Evolutionary conservation across 2,888 invertebrate genomes (phyloP), one percentile per base, ranked within the genome.

Genomic region (Brenthis daphne): DNA sequence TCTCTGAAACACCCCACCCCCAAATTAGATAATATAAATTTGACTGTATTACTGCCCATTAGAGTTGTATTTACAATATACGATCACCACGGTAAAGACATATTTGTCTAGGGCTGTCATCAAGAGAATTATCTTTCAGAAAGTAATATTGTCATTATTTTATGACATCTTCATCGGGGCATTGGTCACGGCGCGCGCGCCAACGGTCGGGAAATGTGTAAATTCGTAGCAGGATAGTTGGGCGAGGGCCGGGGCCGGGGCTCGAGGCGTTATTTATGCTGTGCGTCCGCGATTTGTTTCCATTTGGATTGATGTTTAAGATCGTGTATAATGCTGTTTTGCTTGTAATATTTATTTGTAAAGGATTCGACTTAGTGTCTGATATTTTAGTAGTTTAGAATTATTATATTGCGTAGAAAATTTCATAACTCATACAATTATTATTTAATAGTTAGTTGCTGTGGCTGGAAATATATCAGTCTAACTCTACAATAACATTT

Each of bases 121-220:
- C 75, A 75, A 77, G 77, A 80, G 82, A 82, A 80, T 85, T 78
- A 82, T 85, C 77, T 80, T 77, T 76, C 80, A 83, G 79, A 82
- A 83, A 84, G 84, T 82, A 80, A 80, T 82, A 79, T 78, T 81
- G 84, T 89, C 86, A 89, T 90, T 90, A 90, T 85, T 88, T 89
- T 88, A 90, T 90, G 91, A 91, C 78, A 82, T 89, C 89, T 90
- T 86, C 85, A 90, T 89, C 83, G 83, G 71, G 64, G 73, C 70
- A 78, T 80, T 76, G 79, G 80, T 76, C 80, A 79, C 80, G 79
- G 79, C 80, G 79, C 79, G 76, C 77, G 79, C 77, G 77, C 77
- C 81, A 79, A 71, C 77, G 76, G 72, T 51, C 78, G 75, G 77
- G 80, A 81, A 80, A 82, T 78, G 79, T 79, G 81, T 43, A 11